Evolutionary conservation across 2,113 vertebrate genomes (phyloP), one percentile per base, ranked within the genome.

Genomic region (Lepidothrix coronata): DNA sequence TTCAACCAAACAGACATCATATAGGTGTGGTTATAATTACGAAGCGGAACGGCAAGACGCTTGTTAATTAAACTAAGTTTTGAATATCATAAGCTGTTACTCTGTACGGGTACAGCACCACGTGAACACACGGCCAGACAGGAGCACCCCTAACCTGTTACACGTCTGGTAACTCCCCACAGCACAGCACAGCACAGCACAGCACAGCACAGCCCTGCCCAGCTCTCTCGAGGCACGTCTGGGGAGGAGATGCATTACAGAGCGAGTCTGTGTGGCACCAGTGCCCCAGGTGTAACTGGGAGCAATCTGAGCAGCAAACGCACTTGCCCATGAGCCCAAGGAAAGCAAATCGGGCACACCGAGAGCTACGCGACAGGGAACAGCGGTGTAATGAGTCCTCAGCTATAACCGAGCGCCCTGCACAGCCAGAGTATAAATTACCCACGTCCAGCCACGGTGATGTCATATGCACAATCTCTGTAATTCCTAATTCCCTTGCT

Each of bases 391-490:
- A 43, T 0, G 48, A 70, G 25, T 30, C 41, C 73, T 17, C 66
- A 65, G 71, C 31, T 52, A 33, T 6, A 80, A 22, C 28, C 8
- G 4, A 80, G 43, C 61, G 48, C 52, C 37, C 86, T 24, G 28
- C 59, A 49, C 7, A n/a, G 65, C 58, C 30, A 25, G 39, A 16
- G 77, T 17, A 55, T 17, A 87, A 88, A 72, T 54, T 18, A 75
- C 51, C 59, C 88, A 25, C 8, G 54, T 61, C 91, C 85, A 84
- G 78, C 58, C 79, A 48, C 43, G 63, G 24, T 85, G 92, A 90
- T 84, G 85, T 96, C 95, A 95, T 59, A 39, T 11, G 74, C 83
- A 48, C 77, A 80, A 87, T 66, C 89, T 94, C 27, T 49, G 83
- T 12, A 72, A 95, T 73, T 91, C 91, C 22, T 35, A 85, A 94